Percentiles rank a stretch among this genome's conserved stretches.
These are phyloP conservation scores for Campoletis sonorensis DNA, from an alignment of 1,140 invertebrate genomes.

Conservation along the genomic window DNA sequence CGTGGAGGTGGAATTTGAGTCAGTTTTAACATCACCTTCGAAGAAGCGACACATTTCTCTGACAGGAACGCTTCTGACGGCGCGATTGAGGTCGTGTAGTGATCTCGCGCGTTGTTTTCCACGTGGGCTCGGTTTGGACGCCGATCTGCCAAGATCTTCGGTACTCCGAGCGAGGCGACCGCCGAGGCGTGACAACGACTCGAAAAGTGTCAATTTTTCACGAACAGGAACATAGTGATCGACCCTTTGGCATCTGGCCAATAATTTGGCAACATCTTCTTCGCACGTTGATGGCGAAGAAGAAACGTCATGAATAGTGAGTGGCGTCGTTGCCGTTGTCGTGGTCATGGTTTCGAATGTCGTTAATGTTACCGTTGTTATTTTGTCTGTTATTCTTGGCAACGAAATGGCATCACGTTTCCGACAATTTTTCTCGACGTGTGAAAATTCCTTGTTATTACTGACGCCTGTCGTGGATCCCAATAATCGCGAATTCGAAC, in stretches of 20 bases:
- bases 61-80: slow-evolving; percentile 72
- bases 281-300: slow-evolving; percentile 58
- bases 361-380: background rate
- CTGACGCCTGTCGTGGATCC: slow-evolving; percentile 23
- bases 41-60: slow-evolving; percentile 81
- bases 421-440: slow-evolving; percentile 25
- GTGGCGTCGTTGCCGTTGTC: background rate
- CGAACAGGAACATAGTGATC: slow-evolving; percentile 80
- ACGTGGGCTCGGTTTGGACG: slow-evolving; percentile 63
- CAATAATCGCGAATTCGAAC: slow-evolving; percentile 18
- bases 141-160: slow-evolving; percentile 73
- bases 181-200: slow-evolving; percentile 77
- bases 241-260: slow-evolving; percentile 78
- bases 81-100: slow-evolving; percentile 78
- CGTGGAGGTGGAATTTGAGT: background rate
- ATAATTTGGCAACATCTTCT: slow-evolving; percentile 75
- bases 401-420: slow-evolving; percentile 34
- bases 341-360: background rate
- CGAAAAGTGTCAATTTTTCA: slow-evolving; percentile 80
- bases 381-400: slow-evolving; percentile 11
- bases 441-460: background rate
- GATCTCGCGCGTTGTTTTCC: slow-evolving; percentile 78
- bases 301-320: slow-evolving; percentile 1
- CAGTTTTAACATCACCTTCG: slow-evolving; percentile 68
- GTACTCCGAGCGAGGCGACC: slow-evolving; percentile 76